These are phyloP conservation scores for Ochropleura plecta DNA, from an alignment of 2,888 invertebrate species.

Conservation along the genomic window DNA sequence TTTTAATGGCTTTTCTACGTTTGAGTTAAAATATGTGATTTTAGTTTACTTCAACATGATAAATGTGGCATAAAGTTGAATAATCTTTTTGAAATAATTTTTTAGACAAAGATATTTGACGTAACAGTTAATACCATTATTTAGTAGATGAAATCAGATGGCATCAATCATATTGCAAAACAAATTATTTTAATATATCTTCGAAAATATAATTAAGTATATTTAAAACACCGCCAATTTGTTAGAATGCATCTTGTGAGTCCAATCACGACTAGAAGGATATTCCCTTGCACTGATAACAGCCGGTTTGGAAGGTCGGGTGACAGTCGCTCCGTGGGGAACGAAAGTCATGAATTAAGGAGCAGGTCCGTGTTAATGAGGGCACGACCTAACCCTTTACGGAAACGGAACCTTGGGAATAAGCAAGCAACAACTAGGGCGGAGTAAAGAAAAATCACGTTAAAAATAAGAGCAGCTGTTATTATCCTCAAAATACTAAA, in stretches of 20 bases:
- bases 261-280: slow-evolving; percentile 10
- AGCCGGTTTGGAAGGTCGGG: slow-evolving; percentile 12
- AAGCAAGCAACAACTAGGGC: slow-evolving; percentile 7
- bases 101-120: background rate
- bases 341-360: slow-evolving; percentile 42
- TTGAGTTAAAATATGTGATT: slow-evolving; percentile 34
- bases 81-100: background rate
- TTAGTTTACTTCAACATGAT: slow-evolving; percentile 23
- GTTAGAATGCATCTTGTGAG: slow-evolving; percentile 4
- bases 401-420: slow-evolving; percentile 25
- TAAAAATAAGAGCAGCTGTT: slow-evolving; percentile 29
- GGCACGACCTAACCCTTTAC: slow-evolving; percentile 40
- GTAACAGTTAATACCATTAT: background rate
- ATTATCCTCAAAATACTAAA: slow-evolving; percentile 50
- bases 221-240: background rate
- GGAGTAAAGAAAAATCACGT: slow-evolving; percentile 24
- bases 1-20: slow-evolving; percentile 51
- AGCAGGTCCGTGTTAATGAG: slow-evolving; percentile 46
- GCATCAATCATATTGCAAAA: background rate
- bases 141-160: background rate
- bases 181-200: background rate
- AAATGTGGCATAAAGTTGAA: slow-evolving; percentile 20
- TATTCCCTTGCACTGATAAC: slow-evolving; percentile 14
- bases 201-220: background rate
- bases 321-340: background rate